Evolutionary conservation across 2,113 vertebrate genomes (phyloP), one percentile per base, ranked within the genome.

Genomic region (Serinus canaria): DNA sequence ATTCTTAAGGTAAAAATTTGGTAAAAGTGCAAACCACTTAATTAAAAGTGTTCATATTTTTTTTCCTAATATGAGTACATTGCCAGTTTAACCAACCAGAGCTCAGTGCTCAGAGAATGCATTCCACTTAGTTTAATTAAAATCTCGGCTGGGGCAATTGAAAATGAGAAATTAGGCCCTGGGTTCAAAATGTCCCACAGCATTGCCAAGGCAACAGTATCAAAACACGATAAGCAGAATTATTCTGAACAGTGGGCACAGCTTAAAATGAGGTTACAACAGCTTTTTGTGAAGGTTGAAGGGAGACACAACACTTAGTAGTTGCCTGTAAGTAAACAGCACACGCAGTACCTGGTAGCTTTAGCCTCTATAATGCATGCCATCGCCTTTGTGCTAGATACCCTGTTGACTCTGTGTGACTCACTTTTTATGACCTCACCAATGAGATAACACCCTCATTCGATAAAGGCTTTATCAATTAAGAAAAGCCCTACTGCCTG

Each of bases 341-440:
- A 68, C 22, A 76, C 55, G 47, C 69, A 84, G 14, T 52, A 83
- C 39, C 37, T 85, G 59, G 78, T 87, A 75, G 91, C 79, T 91
- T 80, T 53, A 53, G 84, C 53, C 43, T 52, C 52, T 72, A 11
- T 58, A 94, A 49, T 68, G 46, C 63, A 83, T n/a, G 77, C 69
- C 62, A 60, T 50, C 0, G 47, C 79, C 74, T 88, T 90, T 93
- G 84, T 94, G 83, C 75, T 84, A 68, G 72, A 47, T 83, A 88
- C 87, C 90, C 87, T 96, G 89, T 95, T 96, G 92, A 94, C 92
- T 96, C 58, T 70, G 52, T 6, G 66, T 97, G 94, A 97, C 89
- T 97, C 96, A 95, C 43, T 41, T 81, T 95, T 86, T 79, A 74
- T 96, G 95, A 94, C 92, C 64, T 95, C 95, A 96, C 70, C 52